Conservation (phyloP, 2,888 invertebrate genomes). For the Venusia cambrica region DNA sequence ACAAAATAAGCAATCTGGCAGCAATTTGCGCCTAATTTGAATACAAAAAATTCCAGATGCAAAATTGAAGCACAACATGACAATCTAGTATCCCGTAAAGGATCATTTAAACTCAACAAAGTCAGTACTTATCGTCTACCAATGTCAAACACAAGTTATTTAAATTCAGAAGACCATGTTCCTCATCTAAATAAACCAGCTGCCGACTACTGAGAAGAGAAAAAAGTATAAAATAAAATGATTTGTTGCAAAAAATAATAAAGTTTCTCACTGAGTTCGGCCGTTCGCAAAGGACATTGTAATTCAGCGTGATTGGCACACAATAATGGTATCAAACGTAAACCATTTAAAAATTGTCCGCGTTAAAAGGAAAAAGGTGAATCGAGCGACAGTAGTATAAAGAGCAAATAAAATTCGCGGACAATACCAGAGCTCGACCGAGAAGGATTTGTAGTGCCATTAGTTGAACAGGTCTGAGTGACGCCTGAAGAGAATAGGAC, state of each 20-base stretch:
- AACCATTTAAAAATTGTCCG: conserved; percentile 78
- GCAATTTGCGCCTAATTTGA: conserved; percentile 20
- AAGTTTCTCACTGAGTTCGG: conserved; percentile 71
- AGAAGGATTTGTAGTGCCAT: conserved; percentile 75
- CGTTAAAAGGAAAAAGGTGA: conserved; percentile 71
- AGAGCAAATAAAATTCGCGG: conserved; percentile 68
- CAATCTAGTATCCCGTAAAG: conserved; percentile 23
- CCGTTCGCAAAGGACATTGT: conserved; percentile 76
- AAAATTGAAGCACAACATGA: conserved; percentile 21
- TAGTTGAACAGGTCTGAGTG: conserved; percentile 52
- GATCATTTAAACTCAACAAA: conserved; percentile 24
- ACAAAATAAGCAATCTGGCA: conserved; percentile 3
- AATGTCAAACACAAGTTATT: conserved; percentile 58
- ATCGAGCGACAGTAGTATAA: conserved; percentile 59
- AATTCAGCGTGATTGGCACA: conserved; percentile 80
- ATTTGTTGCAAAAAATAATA: conserved; percentile 71
- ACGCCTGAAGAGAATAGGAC: conserved; percentile 30
- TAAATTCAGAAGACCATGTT: conserved; percentile 59
- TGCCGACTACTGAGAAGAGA: conserved; percentile 59
- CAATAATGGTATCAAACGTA: conserved; percentile 80
- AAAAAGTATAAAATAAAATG: conserved; percentile 68
- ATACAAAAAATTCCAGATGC: conserved; percentile 14
- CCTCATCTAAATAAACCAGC: conserved; percentile 74
- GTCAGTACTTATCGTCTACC: conserved; percentile 34
- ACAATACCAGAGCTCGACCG: conserved; percentile 71